These are phyloP conservation scores for Melanophora roralis DNA, from an alignment of 2,888 invertebrate species.

Conservation along the genomic window DNA sequence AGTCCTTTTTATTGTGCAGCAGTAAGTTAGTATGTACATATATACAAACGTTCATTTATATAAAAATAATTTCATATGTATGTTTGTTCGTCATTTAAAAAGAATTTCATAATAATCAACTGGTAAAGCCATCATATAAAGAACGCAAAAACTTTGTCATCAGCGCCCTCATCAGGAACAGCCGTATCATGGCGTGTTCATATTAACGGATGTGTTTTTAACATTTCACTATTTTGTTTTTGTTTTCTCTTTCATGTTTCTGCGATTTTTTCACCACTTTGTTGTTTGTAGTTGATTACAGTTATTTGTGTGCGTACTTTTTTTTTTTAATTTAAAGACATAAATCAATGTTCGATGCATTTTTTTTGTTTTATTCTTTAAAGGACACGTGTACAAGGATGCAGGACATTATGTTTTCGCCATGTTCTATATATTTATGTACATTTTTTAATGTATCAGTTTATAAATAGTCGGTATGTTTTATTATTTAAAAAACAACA, in stretches of 20 bases:
- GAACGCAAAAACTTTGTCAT: constrained; percentile 25
- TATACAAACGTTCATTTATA: neutral
- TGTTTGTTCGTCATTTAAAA: constrained; percentile 9
- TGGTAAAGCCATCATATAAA: constrained; percentile 38
- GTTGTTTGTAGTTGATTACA: constrained; percentile 55
- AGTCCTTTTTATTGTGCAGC: constrained; percentile 14
- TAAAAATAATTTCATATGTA: neutral
- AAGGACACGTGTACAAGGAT: constrained; percentile 67
- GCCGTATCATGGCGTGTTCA: constrained; percentile 15
- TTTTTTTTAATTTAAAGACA: constrained; percentile 63
- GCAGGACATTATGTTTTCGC: constrained; percentile 76
- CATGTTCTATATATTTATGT: constrained; percentile 70
- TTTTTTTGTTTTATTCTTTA: constrained; percentile 41
- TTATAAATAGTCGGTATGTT: neutral
- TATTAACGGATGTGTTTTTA: constrained; percentile 56
- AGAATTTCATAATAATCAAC: constrained; percentile 36
- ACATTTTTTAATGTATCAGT: constrained; percentile 51
- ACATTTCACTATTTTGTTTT: neutral
- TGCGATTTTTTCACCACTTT: constrained; percentile 10
- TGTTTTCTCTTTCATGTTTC: constrained; percentile 2
- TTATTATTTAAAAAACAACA: too few species aligned
- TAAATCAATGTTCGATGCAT: constrained; percentile 74
- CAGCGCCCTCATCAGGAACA: constrained; percentile 26
- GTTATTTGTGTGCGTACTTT: constrained; percentile 21
- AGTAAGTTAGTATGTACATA: too few species aligned